These are phyloP conservation scores for Pardosa pseudoannulata DNA, from an alignment of 2,888 invertebrate species.

Conservation along the genomic window DNA sequence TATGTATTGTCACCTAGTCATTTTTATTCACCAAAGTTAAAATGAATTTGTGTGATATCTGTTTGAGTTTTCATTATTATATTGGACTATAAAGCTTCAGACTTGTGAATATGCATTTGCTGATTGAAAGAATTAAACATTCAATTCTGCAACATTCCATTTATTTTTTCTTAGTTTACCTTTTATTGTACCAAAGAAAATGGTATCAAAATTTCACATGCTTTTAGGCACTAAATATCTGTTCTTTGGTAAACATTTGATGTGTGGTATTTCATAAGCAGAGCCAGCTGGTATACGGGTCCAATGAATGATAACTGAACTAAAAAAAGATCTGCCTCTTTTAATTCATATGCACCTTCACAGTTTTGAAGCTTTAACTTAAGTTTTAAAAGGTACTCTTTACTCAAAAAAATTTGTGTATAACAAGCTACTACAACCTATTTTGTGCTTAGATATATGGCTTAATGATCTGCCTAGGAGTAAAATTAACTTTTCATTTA, in stretches of 20 bases:
- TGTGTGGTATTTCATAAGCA: constrained; percentile 41
- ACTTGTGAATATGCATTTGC: constrained; percentile 63
- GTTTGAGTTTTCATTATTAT: no score
- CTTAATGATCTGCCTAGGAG: not conserved
- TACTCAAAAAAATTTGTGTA: not conserved
- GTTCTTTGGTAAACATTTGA: constrained; percentile 37
- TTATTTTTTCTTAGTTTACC: not conserved
- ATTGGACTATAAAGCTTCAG: constrained; percentile 27
- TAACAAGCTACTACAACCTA: constrained; percentile 6
- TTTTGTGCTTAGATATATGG: not conserved
- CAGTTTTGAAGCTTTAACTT: constrained; percentile 55
- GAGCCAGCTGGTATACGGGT: constrained; percentile 67
- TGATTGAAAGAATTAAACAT: not conserved
- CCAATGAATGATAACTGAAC: constrained; percentile 56
- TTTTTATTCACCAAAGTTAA: no score
- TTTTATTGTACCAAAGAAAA: constrained; percentile 1
- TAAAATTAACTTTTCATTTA: not conserved
- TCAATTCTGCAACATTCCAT: not conserved
- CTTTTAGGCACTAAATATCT: constrained; percentile 28
- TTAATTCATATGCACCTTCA: constrained; percentile 47
- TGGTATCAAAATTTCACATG: not conserved
- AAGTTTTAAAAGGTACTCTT: not conserved
- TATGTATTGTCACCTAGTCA: no score
- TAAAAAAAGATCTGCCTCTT: constrained; percentile 6
- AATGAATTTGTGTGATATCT: no score